Conservation (phyloP, 2,888 invertebrate genomes). For the Sturmia bella region DNA sequence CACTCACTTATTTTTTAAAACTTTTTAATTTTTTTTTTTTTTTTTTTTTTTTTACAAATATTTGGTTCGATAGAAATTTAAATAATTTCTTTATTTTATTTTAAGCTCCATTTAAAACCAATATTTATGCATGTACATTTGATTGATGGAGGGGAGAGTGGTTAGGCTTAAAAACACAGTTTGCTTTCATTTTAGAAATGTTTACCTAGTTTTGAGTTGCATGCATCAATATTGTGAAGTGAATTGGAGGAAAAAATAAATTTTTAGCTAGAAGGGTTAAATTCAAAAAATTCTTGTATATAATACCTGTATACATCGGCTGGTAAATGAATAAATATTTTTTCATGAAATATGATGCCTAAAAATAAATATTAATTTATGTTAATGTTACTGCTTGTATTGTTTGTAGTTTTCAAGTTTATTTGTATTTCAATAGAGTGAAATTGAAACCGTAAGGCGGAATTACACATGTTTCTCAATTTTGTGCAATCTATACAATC, state of each 20-base stretch:
- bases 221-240: slow-evolving; percentile 26
- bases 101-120: slow-evolving; percentile 66
- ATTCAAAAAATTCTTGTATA: slow-evolving; percentile 16
- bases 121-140: slow-evolving; percentile 14
- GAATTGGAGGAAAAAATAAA: neutral
- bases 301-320: neutral
- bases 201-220: slow-evolving; percentile 53
- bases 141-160: slow-evolving; percentile 34
- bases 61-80: slow-evolving; percentile 75
- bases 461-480: too few species aligned
- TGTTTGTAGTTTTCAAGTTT: too few species aligned
- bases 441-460: too few species aligned
- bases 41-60: slow-evolving; percentile 19
- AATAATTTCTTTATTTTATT: slow-evolving; percentile 69
- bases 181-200: slow-evolving; percentile 26
- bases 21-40: slow-evolving; percentile 51
- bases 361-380: too few species aligned
- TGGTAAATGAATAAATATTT: neutral
- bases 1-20: slow-evolving; percentile 22
- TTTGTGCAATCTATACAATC: too few species aligned
- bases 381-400: too few species aligned
- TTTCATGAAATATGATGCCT: too few species aligned
- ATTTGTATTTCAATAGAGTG: too few species aligned
- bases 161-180: neutral
- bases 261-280: slow-evolving; percentile 37